Evolutionary conservation across 2,888 invertebrate genomes (phyloP).

Genomic region (Oscheius sp.): DNA sequence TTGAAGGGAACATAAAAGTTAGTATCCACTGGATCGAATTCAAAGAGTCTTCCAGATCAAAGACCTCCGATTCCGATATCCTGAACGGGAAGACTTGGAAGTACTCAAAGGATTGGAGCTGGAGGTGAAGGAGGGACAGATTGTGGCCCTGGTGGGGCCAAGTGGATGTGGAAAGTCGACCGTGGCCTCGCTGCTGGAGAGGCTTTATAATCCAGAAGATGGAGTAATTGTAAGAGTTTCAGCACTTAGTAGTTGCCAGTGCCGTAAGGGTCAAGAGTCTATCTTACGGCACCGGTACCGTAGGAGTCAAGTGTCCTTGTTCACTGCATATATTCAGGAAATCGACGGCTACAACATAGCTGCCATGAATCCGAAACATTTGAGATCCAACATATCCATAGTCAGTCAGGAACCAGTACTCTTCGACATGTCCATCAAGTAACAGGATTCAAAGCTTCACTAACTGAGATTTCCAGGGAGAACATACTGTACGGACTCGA

Average conservation of each 20-base stretch:
- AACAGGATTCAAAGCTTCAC: constrained; percentile 40
- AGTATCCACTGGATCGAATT: too few relatives aligned
- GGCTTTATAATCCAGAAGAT: constrained; percentile 84
- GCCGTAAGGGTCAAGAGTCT: too few relatives aligned
- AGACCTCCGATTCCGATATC: constrained; percentile 72
- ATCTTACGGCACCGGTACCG: too few relatives aligned
- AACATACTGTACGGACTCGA: constrained; percentile 70
- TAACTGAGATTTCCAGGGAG: constrained; percentile 35
- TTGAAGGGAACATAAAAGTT: constrained; percentile 26
- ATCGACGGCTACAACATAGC: constrained; percentile 73
- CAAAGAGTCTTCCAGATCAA: constrained; percentile 49
- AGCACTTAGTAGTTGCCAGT: too few relatives aligned
- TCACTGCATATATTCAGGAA: background rate
- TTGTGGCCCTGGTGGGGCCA: constrained; percentile 75
- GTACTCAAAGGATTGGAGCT: constrained; percentile 43
- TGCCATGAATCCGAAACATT: constrained; percentile 63
- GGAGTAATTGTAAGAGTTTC: constrained; percentile 77
- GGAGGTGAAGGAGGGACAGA: constrained; percentile 35
- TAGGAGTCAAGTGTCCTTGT: too few relatives aligned
- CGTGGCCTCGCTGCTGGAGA: constrained; percentile 78
- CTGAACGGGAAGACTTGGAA: constrained; percentile 70
- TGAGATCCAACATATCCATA: constrained; percentile 74
- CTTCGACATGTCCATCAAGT: constrained; percentile 74
- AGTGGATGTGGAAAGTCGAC: constrained; percentile 75
- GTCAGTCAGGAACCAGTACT: constrained; percentile 75